These are phyloP conservation scores for Hydrocynus forskahlii DNA, from an alignment of 2,797 vertebrate species.

Conservation along the genomic window DNA sequence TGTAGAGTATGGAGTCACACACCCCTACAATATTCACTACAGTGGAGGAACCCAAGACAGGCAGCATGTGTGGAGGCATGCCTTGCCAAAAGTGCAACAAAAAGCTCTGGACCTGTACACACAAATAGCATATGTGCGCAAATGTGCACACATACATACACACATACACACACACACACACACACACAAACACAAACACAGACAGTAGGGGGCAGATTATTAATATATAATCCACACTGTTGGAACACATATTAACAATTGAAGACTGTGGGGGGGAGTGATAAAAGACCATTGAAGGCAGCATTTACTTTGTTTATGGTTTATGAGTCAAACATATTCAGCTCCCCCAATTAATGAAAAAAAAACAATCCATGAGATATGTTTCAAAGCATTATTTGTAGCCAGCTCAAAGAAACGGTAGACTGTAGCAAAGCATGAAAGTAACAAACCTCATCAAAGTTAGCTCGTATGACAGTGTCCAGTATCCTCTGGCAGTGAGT, in stretches of 20 bases:
- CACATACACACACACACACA: not conserved
- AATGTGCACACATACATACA: slow-evolving; percentile 38
- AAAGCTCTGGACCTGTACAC: slow-evolving; percentile 94
- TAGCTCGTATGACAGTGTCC: slow-evolving; percentile 98
- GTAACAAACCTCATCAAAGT: slow-evolving; percentile 92
- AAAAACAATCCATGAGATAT: not conserved
- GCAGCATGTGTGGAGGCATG: slow-evolving; percentile 99
- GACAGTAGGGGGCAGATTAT: slow-evolving; percentile 21
- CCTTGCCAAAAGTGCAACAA: slow-evolving; percentile 99
- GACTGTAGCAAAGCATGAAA: not conserved
- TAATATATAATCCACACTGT: slow-evolving; percentile 19
- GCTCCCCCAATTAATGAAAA: not conserved
- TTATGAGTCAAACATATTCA: not conserved
- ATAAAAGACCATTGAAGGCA: slow-evolving; percentile 18
- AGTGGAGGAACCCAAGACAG: slow-evolving; percentile 91
- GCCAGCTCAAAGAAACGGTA: not conserved
- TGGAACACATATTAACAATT: slow-evolving; percentile 20
- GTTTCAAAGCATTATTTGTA: not conserved
- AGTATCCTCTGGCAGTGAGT: slow-evolving; percentile 99
- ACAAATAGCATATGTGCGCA: no score
- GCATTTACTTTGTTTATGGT: slow-evolving; percentile 17
- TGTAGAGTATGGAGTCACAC: slow-evolving; percentile 98
- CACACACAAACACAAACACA: not conserved
- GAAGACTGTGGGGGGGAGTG: not conserved
- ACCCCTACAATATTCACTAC: slow-evolving; percentile 98